phyloP scores from a whole-genome alignment of 2,113 vertebrate genomes.

The Galemys pyrenaicus region DNA sequence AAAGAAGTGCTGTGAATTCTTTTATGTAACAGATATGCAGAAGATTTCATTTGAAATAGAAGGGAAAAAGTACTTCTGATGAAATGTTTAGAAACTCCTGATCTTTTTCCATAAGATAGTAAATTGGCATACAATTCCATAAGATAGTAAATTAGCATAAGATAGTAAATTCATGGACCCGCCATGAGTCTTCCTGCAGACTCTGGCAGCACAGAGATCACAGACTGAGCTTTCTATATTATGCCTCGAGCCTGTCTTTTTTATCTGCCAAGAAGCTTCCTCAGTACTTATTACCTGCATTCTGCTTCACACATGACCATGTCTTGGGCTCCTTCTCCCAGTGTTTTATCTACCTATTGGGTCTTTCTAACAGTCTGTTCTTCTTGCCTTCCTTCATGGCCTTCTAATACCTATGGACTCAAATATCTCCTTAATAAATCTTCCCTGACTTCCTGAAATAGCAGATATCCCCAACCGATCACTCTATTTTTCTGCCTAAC shows the following conservation, averaged over 20 bases:
- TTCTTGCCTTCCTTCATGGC: neutral
- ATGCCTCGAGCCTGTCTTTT: neutral
- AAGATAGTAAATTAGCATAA: neutral
- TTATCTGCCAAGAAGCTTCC: neutral
- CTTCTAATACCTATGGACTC: neutral
- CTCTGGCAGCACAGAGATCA: neutral
- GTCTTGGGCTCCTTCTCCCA: neutral
- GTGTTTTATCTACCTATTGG: neutral
- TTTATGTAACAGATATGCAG: neutral
- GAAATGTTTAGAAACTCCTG: neutral
- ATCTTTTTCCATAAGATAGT: neutral
- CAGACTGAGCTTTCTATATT: neutral
- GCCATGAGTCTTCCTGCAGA: neutral
- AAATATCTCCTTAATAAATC: neutral
- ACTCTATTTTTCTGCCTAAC: neutral
- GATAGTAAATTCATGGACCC: too few relatives aligned
- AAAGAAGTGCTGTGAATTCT: neutral
- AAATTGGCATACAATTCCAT: neutral
- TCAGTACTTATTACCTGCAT: neutral
- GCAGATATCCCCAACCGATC: fast-evolving
- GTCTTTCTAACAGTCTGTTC: neutral
- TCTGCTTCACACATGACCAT: neutral
- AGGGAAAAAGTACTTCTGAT: neutral
- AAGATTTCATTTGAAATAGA: neutral
- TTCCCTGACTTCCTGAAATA: neutral